Percentiles rank a stretch among this genome's conserved stretches.
Conservation (phyloP, 2,797 vertebrate genomes). For the Acridotheres tristis region DNA sequence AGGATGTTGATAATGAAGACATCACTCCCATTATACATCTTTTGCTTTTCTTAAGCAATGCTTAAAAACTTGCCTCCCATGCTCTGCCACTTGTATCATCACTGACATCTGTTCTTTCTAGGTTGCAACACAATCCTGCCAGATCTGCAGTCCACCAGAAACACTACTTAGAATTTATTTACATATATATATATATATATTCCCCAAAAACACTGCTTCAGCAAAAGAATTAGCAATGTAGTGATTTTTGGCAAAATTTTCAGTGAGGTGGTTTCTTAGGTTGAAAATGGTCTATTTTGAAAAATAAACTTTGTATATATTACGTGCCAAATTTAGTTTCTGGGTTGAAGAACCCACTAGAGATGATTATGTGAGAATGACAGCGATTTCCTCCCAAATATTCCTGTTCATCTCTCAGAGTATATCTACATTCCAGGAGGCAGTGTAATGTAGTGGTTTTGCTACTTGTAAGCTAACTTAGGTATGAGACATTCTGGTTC, state of each 20-base stretch:
- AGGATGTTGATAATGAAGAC: not conserved
- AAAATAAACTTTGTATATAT: not conserved
- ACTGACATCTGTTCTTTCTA: not conserved
- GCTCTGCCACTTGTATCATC: not conserved
- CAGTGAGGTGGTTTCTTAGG: not conserved
- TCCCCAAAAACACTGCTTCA: not conserved
- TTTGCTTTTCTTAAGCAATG: not conserved
- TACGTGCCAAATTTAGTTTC: not conserved
- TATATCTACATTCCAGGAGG: not conserved
- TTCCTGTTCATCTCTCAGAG: not conserved
- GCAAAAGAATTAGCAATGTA: not conserved
- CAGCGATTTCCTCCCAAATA: not conserved
- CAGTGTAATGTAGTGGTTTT: not conserved
- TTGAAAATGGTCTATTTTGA: not conserved
- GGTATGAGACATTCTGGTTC: not conserved
- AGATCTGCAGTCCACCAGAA: slow-evolving; percentile 4
- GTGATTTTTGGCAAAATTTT: not conserved
- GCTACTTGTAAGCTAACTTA: not conserved
- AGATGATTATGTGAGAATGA: not conserved
- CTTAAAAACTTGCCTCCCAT: not conserved
- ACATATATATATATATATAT: not conserved
- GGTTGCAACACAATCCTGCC: not conserved
- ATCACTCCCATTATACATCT: not conserved
- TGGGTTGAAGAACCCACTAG: not conserved
- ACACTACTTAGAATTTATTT: not conserved